phyloP scores from a whole-genome alignment of 2,888 invertebrate species.

The Epistrophe eligans region DNA sequence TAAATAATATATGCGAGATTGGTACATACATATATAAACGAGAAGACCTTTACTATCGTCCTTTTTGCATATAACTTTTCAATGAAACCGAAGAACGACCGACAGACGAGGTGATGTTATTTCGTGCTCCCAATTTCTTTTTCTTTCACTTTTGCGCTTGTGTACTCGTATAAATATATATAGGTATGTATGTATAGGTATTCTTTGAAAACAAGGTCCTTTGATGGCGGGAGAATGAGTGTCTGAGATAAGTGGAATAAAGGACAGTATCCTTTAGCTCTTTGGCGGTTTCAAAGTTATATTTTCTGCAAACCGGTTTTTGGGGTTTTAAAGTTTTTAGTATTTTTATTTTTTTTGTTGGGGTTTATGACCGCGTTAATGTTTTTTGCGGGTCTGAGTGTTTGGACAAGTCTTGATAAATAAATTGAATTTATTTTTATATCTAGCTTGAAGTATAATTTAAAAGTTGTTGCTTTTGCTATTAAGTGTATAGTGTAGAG shows the following conservation, averaged over 20 bases:
- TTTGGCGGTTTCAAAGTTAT: neutral
- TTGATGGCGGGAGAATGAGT: neutral
- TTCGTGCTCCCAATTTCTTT: conserved; percentile 12
- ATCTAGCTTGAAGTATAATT: neutral
- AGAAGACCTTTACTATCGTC: conserved; percentile 41
- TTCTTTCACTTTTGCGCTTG: neutral
- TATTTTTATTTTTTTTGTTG: neutral
- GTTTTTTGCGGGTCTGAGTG: neutral
- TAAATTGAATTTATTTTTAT: neutral
- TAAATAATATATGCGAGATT: conserved; percentile 33
- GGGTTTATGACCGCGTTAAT: neutral
- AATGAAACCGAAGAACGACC: conserved; percentile 45
- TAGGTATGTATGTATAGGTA: too few relatives aligned
- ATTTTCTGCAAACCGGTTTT: neutral
- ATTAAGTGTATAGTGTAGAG: too few relatives aligned
- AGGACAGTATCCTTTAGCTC: conserved; percentile 7
- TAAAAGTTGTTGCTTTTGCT: neutral
- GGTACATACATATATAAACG: neutral
- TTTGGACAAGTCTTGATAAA: neutral
- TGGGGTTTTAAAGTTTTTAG: neutral
- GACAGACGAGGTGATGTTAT: conserved; percentile 26
- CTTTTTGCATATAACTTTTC: conserved; percentile 58
- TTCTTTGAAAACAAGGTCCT: conserved; percentile 13
- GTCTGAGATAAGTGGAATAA: conserved; percentile 10
- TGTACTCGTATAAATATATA: neutral